Conservation (phyloP, 2,888 invertebrate genomes). For the Ceriagrion tenellum region DNA sequence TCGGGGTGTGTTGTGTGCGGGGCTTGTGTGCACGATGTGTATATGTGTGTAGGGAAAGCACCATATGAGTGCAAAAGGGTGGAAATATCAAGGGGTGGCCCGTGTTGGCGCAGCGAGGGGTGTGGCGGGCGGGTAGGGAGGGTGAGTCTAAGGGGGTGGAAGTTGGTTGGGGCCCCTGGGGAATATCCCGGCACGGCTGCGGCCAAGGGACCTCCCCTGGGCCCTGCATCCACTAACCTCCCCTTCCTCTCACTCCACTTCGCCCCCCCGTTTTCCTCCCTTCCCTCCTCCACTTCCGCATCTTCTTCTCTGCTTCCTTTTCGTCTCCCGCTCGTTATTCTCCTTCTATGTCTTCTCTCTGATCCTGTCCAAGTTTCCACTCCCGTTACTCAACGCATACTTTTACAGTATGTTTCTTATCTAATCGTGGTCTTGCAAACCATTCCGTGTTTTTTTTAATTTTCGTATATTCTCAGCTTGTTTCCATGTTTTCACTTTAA, state of each 20-base stretch:
- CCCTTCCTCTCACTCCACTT: neutral
- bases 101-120: slow-evolving; percentile 37
- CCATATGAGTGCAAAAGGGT: slow-evolving; percentile 49
- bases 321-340: neutral
- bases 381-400: neutral
- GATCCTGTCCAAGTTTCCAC: neutral
- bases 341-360: neutral
- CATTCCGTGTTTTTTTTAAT: too few species aligned
- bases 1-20: neutral
- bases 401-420: neutral
- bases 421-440: too few species aligned
- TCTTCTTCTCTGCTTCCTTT: neutral
- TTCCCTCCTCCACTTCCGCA: neutral
- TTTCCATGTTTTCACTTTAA: too few species aligned
- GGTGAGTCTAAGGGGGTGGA: neutral
- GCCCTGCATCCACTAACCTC: slow-evolving; percentile 56
- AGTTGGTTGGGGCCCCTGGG: slow-evolving; percentile 44
- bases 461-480: too few species aligned
- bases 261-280: neutral
- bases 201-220: slow-evolving; percentile 59
- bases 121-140: neutral
- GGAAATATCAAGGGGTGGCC: slow-evolving; percentile 55
- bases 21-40: neutral
- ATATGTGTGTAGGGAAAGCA: neutral
- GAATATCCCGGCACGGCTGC: slow-evolving; percentile 55